A percentile compares a stretch with the other conserved stretches of the same genome.
Conservation (phyloP, 2,797 vertebrate species). For the Megaceryle alcyon region DNA sequence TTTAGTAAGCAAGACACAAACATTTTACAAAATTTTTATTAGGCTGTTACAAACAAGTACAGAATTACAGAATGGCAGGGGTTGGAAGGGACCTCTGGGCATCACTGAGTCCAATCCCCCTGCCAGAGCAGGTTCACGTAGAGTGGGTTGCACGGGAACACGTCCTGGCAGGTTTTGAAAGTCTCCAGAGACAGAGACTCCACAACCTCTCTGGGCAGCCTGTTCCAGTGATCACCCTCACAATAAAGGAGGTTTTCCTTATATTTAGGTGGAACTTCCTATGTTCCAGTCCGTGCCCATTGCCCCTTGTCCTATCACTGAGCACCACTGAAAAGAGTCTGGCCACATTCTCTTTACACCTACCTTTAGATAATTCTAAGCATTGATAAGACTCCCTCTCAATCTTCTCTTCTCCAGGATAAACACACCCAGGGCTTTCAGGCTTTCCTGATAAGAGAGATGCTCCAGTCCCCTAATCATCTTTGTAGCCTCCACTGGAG, state of each 20-base stretch:
- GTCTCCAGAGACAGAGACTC: too few relatives aligned
- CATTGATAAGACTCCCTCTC: not conserved
- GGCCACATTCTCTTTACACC: not conserved
- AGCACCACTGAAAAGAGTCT: not conserved
- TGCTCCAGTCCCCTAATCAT: not conserved
- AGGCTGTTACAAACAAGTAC: not conserved
- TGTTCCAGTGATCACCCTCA: too few relatives aligned
- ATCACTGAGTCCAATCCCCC: not conserved
- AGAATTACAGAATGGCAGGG: not conserved
- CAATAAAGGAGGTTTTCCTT: too few relatives aligned
- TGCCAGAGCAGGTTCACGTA: not conserved
- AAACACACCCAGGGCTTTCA: not conserved
- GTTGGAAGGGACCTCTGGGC: not conserved
- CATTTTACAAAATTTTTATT: not conserved
- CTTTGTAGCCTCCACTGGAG: not conserved
- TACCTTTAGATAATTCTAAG: not conserved
- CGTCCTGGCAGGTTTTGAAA: too few relatives aligned
- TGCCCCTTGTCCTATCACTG: not conserved
- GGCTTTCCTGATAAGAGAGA: not conserved
- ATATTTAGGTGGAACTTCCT: too few relatives aligned
- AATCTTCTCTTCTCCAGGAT: not conserved
- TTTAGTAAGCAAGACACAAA: not conserved
- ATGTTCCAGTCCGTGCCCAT: too few relatives aligned
- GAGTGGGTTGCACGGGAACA: not conserved
- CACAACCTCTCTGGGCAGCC: too few relatives aligned